Evolutionary conservation across 1,140 invertebrate genomes (phyloP).

Genomic region (Pogonomyrmex californicus): DNA sequence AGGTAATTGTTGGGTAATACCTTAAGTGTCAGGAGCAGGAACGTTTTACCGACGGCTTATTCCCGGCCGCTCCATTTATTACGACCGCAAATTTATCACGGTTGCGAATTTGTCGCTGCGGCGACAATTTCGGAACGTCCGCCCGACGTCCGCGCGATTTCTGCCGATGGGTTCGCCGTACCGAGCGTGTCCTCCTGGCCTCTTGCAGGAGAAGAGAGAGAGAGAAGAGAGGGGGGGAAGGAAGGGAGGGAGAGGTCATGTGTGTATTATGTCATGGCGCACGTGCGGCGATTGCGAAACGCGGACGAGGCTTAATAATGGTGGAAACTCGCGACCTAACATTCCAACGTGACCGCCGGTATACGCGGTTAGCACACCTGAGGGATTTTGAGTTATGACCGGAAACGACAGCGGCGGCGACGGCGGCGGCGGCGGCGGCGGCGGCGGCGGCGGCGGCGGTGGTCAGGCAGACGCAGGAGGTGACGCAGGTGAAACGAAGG

Average conservation of each 20-base stretch:
- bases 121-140: constrained; percentile 42
- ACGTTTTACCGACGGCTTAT: constrained; percentile 22
- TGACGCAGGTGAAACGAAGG: constrained; percentile 65
- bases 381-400: constrained; percentile 76
- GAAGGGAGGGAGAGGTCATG: not conserved
- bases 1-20: constrained; percentile 9
- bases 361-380: constrained; percentile 77
- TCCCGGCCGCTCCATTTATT: constrained; percentile 42
- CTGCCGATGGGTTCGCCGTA: not conserved
- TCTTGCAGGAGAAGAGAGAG: not conserved
- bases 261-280: constrained; percentile 39
- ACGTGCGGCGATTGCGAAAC: constrained; percentile 67
- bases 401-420: constrained; percentile 61
- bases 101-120: constrained; percentile 40
- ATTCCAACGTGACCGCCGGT: constrained; percentile 75
- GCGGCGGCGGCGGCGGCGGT: constrained; percentile 37
- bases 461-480: constrained; percentile 7
- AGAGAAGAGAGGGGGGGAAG: too few species aligned
- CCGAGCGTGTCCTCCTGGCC: not conserved
- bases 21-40: constrained; percentile 4
- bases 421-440: constrained; percentile 20
- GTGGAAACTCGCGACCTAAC: constrained; percentile 71
- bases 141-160: not conserved
- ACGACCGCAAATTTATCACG: constrained; percentile 36
- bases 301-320: constrained; percentile 71